Conservation (phyloP, 2,797 vertebrate species). For the Melanogrammus aeglefinus region DNA sequence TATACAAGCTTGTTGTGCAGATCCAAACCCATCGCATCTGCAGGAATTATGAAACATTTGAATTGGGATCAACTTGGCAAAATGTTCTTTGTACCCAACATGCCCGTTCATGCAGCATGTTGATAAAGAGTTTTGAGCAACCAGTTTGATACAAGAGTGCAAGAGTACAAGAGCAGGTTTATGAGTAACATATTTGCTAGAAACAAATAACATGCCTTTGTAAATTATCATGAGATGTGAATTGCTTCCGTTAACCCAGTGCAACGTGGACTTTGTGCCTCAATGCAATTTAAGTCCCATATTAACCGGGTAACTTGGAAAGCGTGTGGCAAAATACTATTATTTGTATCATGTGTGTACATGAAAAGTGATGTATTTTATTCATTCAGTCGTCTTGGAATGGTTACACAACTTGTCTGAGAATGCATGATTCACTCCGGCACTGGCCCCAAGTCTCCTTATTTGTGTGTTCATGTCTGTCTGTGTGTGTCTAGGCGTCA, state of each 20-base stretch:
- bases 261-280: background rate
- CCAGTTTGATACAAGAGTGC: no score
- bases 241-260: background rate
- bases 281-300: background rate
- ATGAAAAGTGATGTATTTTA: constrained; percentile 51
- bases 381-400: constrained; percentile 25
- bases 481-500: constrained; percentile 3
- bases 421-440: constrained; percentile 66
- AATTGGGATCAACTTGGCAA: background rate
- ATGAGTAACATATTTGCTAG: background rate
- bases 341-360: constrained; percentile 26
- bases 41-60: background rate
- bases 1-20: background rate
- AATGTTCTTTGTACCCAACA: background rate
- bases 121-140: background rate
- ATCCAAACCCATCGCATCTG: background rate
- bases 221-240: background rate
- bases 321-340: background rate
- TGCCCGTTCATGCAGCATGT: background rate
- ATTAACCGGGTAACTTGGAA: background rate
- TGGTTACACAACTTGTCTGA: constrained; percentile 64
- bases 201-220: background rate
- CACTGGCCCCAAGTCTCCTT: constrained; percentile 51
- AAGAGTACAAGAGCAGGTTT: background rate
- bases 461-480: constrained; percentile 11